Percentiles rank a stretch among this genome's conserved stretches.
Evolutionary conservation across 2,888 invertebrate genomes (phyloP).

Genomic region (Troides aeacus): DNA sequence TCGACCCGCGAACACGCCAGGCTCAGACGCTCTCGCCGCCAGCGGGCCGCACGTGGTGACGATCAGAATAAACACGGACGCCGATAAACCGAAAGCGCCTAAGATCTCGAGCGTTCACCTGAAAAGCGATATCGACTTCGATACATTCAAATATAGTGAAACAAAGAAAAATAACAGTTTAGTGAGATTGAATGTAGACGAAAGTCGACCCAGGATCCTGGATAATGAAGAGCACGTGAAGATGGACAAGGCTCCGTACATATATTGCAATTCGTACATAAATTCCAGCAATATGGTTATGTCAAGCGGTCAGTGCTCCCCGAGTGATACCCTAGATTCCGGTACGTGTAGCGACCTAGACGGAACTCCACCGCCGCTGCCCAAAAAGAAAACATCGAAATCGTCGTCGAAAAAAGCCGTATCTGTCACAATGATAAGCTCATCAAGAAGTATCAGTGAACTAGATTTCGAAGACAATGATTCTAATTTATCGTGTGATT

Average conservation of each 20-base stretch:
- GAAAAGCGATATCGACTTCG: slow-evolving; percentile 71
- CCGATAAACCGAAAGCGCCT: slow-evolving; percentile 73
- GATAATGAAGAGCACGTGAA: slow-evolving; percentile 72
- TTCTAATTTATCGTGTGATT: slow-evolving; percentile 90
- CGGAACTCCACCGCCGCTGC: slow-evolving; percentile 84
- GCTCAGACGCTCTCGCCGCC: slow-evolving; percentile 61
- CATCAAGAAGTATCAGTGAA: slow-evolving; percentile 81
- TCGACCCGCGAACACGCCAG: slow-evolving; percentile 68
- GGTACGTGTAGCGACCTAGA: slow-evolving; percentile 92
- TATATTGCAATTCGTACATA: slow-evolving; percentile 82
- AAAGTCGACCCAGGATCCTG: slow-evolving; percentile 69
- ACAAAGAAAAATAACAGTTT: slow-evolving; percentile 76
- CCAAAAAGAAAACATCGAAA: slow-evolving; percentile 83
- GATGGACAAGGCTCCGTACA: slow-evolving; percentile 76
- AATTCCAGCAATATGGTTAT: slow-evolving; percentile 80
- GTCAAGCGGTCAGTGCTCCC: slow-evolving; percentile 91
- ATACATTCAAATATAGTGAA: slow-evolving; percentile 63
- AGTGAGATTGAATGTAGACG: slow-evolving; percentile 81
- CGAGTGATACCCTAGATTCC: slow-evolving; percentile 90
- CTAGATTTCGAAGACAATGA: slow-evolving; percentile 86
- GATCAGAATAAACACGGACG: slow-evolving; percentile 84
- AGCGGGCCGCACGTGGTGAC: slow-evolving; percentile 84
- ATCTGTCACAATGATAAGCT: slow-evolving; percentile 79
- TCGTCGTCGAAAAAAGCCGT: slow-evolving; percentile 73
- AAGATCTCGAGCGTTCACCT: slow-evolving; percentile 75